phyloP scores from a whole-genome alignment of 2,888 invertebrate genomes.

The Tetrapedia diversipes region DNA sequence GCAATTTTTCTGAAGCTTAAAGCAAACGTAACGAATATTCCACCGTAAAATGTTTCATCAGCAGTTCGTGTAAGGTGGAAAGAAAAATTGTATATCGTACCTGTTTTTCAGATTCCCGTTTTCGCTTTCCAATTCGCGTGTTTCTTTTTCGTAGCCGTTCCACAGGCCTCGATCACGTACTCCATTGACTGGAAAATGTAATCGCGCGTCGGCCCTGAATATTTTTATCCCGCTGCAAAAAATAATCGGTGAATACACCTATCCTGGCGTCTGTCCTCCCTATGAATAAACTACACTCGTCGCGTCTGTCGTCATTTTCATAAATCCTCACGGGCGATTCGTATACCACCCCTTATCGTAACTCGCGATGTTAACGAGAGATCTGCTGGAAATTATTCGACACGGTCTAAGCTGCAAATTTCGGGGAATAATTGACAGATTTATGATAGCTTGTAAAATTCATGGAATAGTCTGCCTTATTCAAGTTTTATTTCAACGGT shows the following conservation, averaged over 20 bases:
- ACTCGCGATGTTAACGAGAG: constrained; percentile 2
- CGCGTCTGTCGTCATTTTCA: constrained; percentile 35
- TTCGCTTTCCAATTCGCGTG: too few relatives aligned
- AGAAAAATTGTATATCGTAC: too few relatives aligned
- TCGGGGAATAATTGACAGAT: not conserved
- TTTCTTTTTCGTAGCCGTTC: constrained; percentile 16
- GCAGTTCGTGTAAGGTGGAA: too few relatives aligned
- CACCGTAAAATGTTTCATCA: too few relatives aligned
- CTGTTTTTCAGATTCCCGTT: constrained; percentile 19
- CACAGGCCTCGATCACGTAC: constrained; percentile 59
- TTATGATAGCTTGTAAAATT: too few relatives aligned
- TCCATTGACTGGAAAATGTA: constrained; percentile 61
- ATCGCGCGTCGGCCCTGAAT: constrained; percentile 56
- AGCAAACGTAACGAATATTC: too few relatives aligned
- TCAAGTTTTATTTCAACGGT: too few relatives aligned
- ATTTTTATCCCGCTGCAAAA: constrained; percentile 56
- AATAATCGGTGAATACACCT: constrained; percentile 56
- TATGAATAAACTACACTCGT: constrained; percentile 55
- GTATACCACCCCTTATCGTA: not conserved
- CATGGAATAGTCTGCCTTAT: too few relatives aligned
- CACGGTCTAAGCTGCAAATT: not conserved
- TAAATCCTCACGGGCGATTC: constrained; percentile 4
- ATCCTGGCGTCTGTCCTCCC: constrained; percentile 38
- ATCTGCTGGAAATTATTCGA: constrained; percentile 3
- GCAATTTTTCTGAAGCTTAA: too few relatives aligned